Evolutionary conservation across 1,140 invertebrate genomes (phyloP), one percentile per base, ranked within the genome.

Genomic region (Aethina tumida): DNA sequence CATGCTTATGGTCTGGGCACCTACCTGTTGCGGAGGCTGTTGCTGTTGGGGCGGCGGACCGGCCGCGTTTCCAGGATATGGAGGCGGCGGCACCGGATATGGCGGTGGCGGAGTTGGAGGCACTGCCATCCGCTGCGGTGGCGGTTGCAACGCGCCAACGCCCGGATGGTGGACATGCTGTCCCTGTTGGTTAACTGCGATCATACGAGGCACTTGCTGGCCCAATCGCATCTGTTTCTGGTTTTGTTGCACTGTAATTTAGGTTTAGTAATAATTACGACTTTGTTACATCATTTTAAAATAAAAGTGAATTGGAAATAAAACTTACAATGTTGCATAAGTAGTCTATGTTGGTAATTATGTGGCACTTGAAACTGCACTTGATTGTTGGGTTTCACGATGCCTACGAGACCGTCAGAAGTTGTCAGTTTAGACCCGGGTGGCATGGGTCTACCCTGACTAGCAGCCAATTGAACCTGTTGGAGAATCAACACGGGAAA

Each of bases 301-400:
- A 10, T 4, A 13, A 26, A 26, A 4, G 5, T 10, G 13, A 10
- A n/a, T 26, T 5, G 5, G 13, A 3, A 26, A 26, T 39, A 3
- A 19, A 17, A 43, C 50, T 49, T 51, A 47, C 49, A 15, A 22
- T 55, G 53, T 22, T 41, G 30, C 4, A 54, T 35, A 28, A 49
- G 38, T 15, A 59, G 24, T 35, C 55, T 47, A 38, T 59, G 62
- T 5, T 64, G 62, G 44, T 68, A 75, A 40, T 66, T 57, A 13
- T 66, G 58, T 40, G 74, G 66, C 60, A 75, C 69, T 36, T 71
- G 70, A 15, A 79, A 68, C 15, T 73, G 70, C 10, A 79, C 71
- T 14, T 68, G 70, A 47, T 77, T 75, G 38, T 76, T 77, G 3
- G 69, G 66, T 1, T 73, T 71, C 18, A 80, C 73, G 20, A 78